Evolutionary conservation across 2,888 invertebrate genomes (phyloP).

Genomic region (Caenorhabditis angaria): DNA sequence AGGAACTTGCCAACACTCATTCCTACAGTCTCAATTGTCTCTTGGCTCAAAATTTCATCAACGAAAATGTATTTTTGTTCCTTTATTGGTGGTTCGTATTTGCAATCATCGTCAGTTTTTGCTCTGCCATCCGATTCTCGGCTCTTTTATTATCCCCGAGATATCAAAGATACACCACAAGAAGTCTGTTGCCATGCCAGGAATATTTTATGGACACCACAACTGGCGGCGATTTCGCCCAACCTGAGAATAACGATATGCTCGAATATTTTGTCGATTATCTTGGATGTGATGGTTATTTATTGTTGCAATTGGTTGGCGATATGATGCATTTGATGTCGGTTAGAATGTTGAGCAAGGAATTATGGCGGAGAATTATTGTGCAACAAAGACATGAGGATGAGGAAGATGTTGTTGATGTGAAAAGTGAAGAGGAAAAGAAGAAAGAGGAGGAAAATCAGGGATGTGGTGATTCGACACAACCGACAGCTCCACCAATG

Average conservation of each 20-base stretch:
- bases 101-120: constrained; percentile 27
- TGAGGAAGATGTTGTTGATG: background rate
- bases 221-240: background rate
- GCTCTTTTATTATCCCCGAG: constrained; percentile 10
- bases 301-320: constrained; percentile 24
- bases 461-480: too few relatives aligned
- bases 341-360: background rate
- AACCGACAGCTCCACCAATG: too few relatives aligned
- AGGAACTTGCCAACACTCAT: constrained; percentile 16
- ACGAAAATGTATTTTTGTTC: constrained; percentile 49
- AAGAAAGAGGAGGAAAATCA: too few relatives aligned
- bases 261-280: constrained; percentile 30
- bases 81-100: constrained; percentile 54
- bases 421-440: background rate
- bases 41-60: constrained; percentile 49
- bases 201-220: constrained; percentile 24
- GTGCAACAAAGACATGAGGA: background rate
- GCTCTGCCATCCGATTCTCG: constrained; percentile 31
- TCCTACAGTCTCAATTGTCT: constrained; percentile 29
- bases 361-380: constrained; percentile 8
- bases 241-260: too few relatives aligned
- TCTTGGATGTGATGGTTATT: constrained; percentile 34
- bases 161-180: constrained; percentile 31
- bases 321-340: constrained; percentile 8
- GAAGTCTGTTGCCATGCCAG: constrained; percentile 21